Evolutionary conservation across 2,888 invertebrate species (phyloP).

Genomic region (Apodemia mormo): DNA sequence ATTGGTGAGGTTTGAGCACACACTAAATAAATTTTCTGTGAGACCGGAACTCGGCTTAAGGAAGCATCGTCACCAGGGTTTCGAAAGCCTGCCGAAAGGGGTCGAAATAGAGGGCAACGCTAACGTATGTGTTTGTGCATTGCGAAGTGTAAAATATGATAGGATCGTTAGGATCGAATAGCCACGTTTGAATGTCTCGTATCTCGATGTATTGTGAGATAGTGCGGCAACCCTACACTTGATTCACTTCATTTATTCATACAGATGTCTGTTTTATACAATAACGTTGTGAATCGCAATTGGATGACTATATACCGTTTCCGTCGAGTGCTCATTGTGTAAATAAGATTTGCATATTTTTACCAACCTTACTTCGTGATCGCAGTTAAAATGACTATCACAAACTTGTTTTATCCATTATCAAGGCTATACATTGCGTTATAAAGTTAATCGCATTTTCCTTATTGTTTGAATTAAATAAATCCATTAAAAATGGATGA

Average conservation of each 20-base stretch:
- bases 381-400: constrained; percentile 1
- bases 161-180: too few relatives aligned
- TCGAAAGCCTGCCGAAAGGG: too few relatives aligned
- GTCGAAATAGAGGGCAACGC: too few relatives aligned
- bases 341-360: constrained; percentile 69
- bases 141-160: too few relatives aligned
- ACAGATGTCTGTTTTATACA: constrained; percentile 61
- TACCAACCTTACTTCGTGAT: constrained; percentile 35
- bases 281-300: constrained; percentile 66
- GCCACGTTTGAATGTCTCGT: too few relatives aligned
- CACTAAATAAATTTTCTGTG: too few relatives aligned
- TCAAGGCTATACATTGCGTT: constrained; percentile 12
- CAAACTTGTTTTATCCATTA: constrained; percentile 9
- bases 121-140: too few relatives aligned
- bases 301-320: constrained; percentile 63
- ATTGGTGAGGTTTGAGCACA: too few relatives aligned
- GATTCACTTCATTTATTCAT: constrained; percentile 61
- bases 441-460: constrained; percentile 42
- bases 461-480: constrained; percentile 19
- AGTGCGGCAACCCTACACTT: not conserved
- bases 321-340: constrained; percentile 54
- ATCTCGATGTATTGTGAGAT: too few relatives aligned
- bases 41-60: too few relatives aligned
- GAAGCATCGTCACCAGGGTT: too few relatives aligned
- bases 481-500: not conserved